These are phyloP conservation scores for Heliconius aoede DNA, from an alignment of 2,888 invertebrate genomes.

Conservation along the genomic window DNA sequence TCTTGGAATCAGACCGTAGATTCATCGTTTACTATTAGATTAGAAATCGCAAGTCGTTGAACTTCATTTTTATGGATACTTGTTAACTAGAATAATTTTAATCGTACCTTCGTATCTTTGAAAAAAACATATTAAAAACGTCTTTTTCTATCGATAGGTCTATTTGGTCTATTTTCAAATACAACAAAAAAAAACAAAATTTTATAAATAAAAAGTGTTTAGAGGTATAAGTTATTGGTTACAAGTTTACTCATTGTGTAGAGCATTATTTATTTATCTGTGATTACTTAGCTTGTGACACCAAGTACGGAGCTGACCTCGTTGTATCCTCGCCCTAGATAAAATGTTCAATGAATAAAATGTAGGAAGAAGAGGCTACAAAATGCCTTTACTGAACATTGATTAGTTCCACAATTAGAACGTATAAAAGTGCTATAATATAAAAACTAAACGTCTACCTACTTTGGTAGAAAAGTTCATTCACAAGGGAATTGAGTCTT, in stretches of 20 bases:
- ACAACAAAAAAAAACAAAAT: neutral
- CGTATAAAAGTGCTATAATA: neutral
- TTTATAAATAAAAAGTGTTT: constrained; percentile 1
- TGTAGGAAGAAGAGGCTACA: constrained; percentile 51
- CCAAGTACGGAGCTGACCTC: constrained; percentile 53
- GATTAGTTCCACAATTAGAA: neutral
- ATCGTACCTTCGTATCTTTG: neutral
- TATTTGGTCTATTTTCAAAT: neutral
- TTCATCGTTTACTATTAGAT: constrained; percentile 5
- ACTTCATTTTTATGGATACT: constrained; percentile 24
- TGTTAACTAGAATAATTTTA: neutral
- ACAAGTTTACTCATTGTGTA: neutral
- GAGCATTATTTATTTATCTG: constrained; percentile 23
- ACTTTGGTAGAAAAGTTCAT: neutral
- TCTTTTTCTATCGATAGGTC: neutral
- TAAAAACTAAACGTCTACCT: too few species aligned
- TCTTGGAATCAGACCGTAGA: constrained; percentile 10
- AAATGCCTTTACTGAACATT: constrained; percentile 22
- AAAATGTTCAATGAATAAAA: constrained; percentile 53
- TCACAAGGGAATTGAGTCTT: neutral
- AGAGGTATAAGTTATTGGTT: neutral
- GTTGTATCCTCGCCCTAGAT: constrained; percentile 63
- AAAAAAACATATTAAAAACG: neutral
- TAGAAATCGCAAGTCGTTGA: constrained; percentile 19
- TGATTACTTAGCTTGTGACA: constrained; percentile 51